Evolutionary conservation across 2,797 vertebrate genomes (phyloP).

Genomic region (Argya squamiceps): DNA sequence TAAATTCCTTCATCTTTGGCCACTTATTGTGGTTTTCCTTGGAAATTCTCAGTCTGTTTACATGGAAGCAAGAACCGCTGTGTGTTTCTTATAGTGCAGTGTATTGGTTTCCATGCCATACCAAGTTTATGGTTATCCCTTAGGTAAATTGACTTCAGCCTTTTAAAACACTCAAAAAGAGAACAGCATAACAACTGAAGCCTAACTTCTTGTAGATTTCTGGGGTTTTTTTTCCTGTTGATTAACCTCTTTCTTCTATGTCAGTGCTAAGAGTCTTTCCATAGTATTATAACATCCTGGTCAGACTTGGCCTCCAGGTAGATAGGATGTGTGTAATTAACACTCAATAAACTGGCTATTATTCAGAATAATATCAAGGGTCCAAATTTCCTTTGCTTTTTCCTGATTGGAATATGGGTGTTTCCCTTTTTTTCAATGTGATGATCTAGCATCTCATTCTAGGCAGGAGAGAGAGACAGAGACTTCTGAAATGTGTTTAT

Average conservation of each 20-base stretch:
- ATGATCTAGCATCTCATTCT: neutral
- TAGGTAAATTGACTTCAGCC: neutral
- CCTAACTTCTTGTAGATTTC: neutral
- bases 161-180: neutral
- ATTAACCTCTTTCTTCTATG: neutral
- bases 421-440: too few species aligned
- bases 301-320: neutral
- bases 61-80: neutral
- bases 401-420: neutral
- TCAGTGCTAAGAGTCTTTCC: neutral
- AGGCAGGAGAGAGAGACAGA: neutral
- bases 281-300: neutral
- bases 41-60: neutral
- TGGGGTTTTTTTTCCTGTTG: accelerated
- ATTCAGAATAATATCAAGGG: neutral
- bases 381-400: neutral
- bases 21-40: neutral
- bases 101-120: neutral
- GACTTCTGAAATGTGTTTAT: neutral
- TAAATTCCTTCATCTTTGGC: neutral
- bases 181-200: neutral
- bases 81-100: neutral
- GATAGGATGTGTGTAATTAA: neutral
- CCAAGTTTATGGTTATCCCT: neutral
- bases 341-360: neutral